Evolutionary conservation across 2,113 vertebrate species (phyloP).

Genomic region (Quiscalus mexicanus): DNA sequence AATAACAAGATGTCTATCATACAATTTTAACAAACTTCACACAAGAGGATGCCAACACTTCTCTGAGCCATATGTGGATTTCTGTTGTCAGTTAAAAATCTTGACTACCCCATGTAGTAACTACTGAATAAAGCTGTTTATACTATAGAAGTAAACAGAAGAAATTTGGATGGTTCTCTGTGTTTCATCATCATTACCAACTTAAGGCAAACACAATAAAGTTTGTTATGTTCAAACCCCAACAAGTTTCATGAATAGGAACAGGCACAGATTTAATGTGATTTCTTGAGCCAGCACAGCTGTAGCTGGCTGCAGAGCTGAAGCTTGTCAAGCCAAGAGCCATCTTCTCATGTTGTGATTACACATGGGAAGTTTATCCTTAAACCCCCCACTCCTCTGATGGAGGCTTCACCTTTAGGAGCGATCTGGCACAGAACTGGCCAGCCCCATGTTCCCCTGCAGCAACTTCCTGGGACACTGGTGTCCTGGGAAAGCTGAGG

Average conservation of each 20-base stretch:
- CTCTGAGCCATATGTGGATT: slow-evolving; percentile 51
- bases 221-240: not conserved
- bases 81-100: slow-evolving; percentile 44
- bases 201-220: not conserved
- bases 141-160: slow-evolving; percentile 25
- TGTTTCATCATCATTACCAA: slow-evolving; percentile 7
- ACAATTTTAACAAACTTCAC: slow-evolving; percentile 39
- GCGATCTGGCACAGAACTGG: not conserved
- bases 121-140: slow-evolving; percentile 52
- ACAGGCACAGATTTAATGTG: not conserved
- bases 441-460: not conserved
- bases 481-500: not conserved
- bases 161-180: not conserved
- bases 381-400: not conserved
- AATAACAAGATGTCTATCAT: slow-evolving; percentile 54
- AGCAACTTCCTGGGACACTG: not conserved
- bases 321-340: not conserved
- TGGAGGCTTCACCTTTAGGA: not conserved
- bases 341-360: not conserved
- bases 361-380: not conserved
- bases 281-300: not conserved
- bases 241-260: not conserved
- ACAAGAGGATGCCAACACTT: slow-evolving; percentile 28
- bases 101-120: not conserved
- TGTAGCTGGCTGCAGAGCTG: not conserved